Conservation (phyloP, 2,797 vertebrate species). For the Acrossocheilus wenchowensis region DNA sequence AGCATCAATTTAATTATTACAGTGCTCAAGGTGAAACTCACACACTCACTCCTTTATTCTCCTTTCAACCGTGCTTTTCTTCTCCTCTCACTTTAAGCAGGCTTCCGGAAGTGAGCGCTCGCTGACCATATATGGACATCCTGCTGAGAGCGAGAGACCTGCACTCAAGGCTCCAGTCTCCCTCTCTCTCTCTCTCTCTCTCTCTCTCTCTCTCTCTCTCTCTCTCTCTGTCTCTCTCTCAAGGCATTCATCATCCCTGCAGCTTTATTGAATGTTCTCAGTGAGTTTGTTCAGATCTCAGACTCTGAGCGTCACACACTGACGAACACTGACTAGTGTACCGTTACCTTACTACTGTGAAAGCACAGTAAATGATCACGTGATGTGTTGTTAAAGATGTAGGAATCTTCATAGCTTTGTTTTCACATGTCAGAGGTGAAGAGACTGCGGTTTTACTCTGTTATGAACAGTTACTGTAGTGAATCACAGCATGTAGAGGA, state of each 20-base stretch:
- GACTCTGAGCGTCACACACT: background rate
- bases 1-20: background rate
- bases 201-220: background rate
- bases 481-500: background rate
- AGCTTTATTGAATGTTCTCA: background rate
- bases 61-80: background rate
- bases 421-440: background rate
- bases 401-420: background rate
- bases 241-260: background rate
- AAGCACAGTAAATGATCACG: background rate
- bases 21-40: slow-evolving; percentile 11
- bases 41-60: slow-evolving; percentile 1
- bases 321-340: background rate
- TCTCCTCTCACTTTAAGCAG: slow-evolving; percentile 12
- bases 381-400: background rate
- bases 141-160: background rate
- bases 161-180: background rate
- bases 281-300: background rate
- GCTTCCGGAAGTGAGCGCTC: background rate
- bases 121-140: slow-evolving; percentile 20
- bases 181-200: background rate
- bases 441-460: background rate
- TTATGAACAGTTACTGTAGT: background rate
- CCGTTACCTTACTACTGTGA: background rate
- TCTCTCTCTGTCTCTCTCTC: background rate